Evolutionary conservation across 2,113 vertebrate genomes (phyloP).

Genomic region (Prunella himalayana): DNA sequence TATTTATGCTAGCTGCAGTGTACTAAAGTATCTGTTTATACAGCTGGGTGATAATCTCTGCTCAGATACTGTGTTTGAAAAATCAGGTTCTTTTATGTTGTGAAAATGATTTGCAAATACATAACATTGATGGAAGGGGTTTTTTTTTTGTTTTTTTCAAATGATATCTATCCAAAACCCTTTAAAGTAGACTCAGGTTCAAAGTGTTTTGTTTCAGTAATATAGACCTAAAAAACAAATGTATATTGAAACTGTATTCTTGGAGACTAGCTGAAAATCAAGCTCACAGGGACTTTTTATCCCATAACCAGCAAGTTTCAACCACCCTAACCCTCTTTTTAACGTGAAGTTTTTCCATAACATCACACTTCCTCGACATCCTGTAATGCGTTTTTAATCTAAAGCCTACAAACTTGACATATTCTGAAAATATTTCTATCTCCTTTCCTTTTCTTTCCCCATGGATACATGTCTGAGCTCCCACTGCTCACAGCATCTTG

Average conservation of each 20-base stretch:
- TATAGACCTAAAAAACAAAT: neutral
- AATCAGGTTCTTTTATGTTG: accelerated
- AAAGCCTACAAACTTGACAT: neutral
- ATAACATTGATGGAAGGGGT: neutral
- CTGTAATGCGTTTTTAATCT: neutral
- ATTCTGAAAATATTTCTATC: neutral
- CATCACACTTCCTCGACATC: neutral
- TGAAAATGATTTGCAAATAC: neutral
- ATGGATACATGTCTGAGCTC: neutral
- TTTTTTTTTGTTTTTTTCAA: neutral
- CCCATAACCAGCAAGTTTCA: neutral
- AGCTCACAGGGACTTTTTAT: neutral
- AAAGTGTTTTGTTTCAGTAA: neutral
- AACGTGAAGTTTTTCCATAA: neutral
- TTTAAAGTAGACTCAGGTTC: neutral
- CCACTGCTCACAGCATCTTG: neutral
- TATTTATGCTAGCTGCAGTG: neutral
- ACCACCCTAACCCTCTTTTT: neutral
- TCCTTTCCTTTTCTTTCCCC: neutral
- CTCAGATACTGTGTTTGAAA: neutral
- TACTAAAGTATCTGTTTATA: neutral
- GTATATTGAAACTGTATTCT: neutral
- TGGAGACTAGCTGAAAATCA: neutral
- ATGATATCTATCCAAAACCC: neutral
- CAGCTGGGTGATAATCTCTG: neutral